Base-by-base conservation (phyloP, 2,797 vertebrate genomes). In the Mareca penelope region DNA sequence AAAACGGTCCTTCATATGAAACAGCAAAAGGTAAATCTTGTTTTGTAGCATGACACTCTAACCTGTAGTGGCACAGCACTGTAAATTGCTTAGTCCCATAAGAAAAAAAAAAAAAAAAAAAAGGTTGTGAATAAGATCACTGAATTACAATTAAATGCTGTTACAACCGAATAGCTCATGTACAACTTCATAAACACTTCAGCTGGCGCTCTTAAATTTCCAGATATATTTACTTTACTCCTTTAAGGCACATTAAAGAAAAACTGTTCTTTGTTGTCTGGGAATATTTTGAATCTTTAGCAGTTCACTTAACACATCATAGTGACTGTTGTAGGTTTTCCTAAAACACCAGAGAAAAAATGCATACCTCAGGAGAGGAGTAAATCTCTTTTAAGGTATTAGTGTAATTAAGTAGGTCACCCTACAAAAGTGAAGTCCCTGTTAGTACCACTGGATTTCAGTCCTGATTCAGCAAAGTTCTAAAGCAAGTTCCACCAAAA, bases 261-360 rank as follows among this genome's bases (percentile, higher is more conserved):
- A 95, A 95, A 71, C n/a, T 64, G 56, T 55, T 87, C 90, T 96
- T 96, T 93, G 89, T 95, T 96, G 88, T 89, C 92, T 94, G 50
- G 67, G 53, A 67, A 61, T 86, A 76, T 87, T 76, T 70, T 63
- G 77, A 93, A 81, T 92, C 87, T 94, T 95, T 85, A 91, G 61
- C 71, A 50, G 46, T 88, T 94, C 81, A 94, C 89, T 94, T 96
- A 96, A 88, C 92, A 92, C 64, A 76, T 93, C 85, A 88, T 96
- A 95, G 88, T 80, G 78, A 78, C 85, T 95, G 90, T 75, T 75
- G 88, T 1, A 78, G 60, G 59, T n/a, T 95, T 94, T 93, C 79
- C 73, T 87, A 80, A 94, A 96, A 88, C 81, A 88, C 86, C 55
- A 94, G 70, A 80, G 76, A 39, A 94, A 94, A 94, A 95, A 94